Base-by-base conservation (phyloP, 1,140 invertebrate species). In the Anoplophora glabripennis region DNA sequence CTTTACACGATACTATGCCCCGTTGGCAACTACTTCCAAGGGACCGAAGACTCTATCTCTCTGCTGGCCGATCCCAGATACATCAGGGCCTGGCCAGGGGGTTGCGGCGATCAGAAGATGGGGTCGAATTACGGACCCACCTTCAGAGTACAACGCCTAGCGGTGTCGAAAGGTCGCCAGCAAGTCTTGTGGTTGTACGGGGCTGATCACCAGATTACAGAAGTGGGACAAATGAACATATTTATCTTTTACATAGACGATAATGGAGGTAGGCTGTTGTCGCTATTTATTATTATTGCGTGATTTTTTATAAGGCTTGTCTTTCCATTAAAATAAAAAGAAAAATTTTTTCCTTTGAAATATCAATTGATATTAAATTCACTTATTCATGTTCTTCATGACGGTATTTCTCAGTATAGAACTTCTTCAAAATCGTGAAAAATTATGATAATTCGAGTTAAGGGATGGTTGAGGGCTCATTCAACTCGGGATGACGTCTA, bases 201-300 rank as follows among this genome's bases (percentile, higher is more conserved):
- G 7, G 86, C 94, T 4, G 88, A 99, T 72, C 86, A 97, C 74
- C 85, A 96, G 73, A 69, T 99, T 1, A 99, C 98, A 0, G 98
- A 99, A 84, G 95, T 94, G 44, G 98, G 98, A 38, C 94, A 96
- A 7, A 99, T 99, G 98, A 99, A 99, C 72, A 87, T 99, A 45
- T 98, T 99, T 72, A 83, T 96, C 64, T 87, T 91, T 70, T 89
- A 87, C 73, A 83, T 88, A 55, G 94, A 98, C 74, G 86, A 94
- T 52, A 79, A 92, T 72, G 94, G 94, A 86, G 94, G 96, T 96
- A 80, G 44, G 21, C 21, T 28, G 21, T 2, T 28, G 8, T 17
- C 34, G 11, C 11, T 15, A 7, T 46, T 46, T 14, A n/a, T 41
- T 41, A 41, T n/a, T n/a, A n/a, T n/a, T n/a, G n/a, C n/a, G n/a